Evolutionary conservation across 1,140 invertebrate species (phyloP).

Genomic region (Achatina immaculata): DNA sequence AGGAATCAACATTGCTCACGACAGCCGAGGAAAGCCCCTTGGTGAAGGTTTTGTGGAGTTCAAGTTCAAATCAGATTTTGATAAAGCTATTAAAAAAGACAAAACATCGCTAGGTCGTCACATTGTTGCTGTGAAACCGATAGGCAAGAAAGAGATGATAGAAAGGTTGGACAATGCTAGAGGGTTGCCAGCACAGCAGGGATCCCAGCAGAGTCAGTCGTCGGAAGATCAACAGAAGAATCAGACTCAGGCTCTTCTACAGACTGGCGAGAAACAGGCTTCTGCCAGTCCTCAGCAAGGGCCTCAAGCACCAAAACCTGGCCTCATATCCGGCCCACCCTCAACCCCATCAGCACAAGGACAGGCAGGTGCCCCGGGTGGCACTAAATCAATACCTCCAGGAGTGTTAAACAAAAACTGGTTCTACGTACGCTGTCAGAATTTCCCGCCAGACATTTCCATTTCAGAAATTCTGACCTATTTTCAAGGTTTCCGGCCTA

Average conservation of each 20-base stretch:
- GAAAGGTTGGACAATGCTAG: slow-evolving; percentile 53
- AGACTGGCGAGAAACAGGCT: not conserved
- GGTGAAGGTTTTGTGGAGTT: slow-evolving; percentile 92
- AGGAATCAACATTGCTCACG: slow-evolving; percentile 87
- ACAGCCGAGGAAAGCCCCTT: slow-evolving; percentile 82
- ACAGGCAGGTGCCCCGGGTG: slow-evolving; percentile 34
- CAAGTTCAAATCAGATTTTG: slow-evolving; percentile 78
- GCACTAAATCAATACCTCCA: slow-evolving; percentile 42
- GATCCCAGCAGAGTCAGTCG: not conserved
- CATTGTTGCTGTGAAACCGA: slow-evolving; percentile 77
- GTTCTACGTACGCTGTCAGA: slow-evolving; percentile 72
- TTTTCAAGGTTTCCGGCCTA: slow-evolving; percentile 75
- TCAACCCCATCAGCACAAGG: slow-evolving; percentile 21
- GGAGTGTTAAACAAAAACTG: slow-evolving; percentile 47
- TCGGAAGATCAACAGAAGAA: not conserved
- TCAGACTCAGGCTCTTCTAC: not conserved
- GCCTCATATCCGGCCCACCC: not conserved
- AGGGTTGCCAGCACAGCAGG: slow-evolving; percentile 32
- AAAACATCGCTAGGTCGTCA: slow-evolving; percentile 49
- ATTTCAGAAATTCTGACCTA: slow-evolving; percentile 90
- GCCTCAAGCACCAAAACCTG: not conserved
- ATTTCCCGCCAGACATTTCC: slow-evolving; percentile 87
- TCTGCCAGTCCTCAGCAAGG: not conserved
- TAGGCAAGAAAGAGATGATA: slow-evolving; percentile 75
- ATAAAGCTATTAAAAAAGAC: slow-evolving; percentile 77